Evolutionary conservation across 2,113 vertebrate species (phyloP), one percentile per base, ranked within the genome.

Genomic region (Ciconia boyciana): DNA sequence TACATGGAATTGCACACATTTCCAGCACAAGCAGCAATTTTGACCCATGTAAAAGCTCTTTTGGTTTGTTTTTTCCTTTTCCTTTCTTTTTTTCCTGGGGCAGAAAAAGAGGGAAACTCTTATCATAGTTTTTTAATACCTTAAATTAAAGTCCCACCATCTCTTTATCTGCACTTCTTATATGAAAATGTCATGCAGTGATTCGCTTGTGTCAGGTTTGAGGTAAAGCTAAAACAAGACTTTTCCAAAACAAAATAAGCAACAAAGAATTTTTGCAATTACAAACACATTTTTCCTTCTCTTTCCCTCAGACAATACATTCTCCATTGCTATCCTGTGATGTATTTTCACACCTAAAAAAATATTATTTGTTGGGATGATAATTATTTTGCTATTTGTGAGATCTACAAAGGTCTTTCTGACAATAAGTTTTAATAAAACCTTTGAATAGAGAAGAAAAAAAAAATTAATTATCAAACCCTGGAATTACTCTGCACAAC

Each of bases 211-310:
- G 24, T 55, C 68, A 86, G 24, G 18, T n/a, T 52, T 88, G 43
- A 91, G 54, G 39, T 83, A 86, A 92, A 76, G 36, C 41, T 64
- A 83, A 95, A 93, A 12, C 19, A 57, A 83, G 41, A 85, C 52
- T 58, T 89, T 90, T 75, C 74, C 48, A 74, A 94, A 95, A 89
- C 41, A 86, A 92, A 96, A 72, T n/a, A 92, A 93, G 43, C 8
- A 83, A 92, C 32, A 81, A 82, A 65, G 20, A 64, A 26, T 72
- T 76, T 92, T 82, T 82, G 31, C 54, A 90, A 65, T 84, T 74
- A 49, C 7, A 36, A 85, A 49, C 13, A 65, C 9, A 24, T 90
- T 92, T 89, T 82, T 75, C 79, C 58, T 92, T 83, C 18, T 66
- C 17, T 92, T 87, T 72, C 43, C 70, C 83, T 88, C 89, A 87